Evolutionary conservation across 1,140 invertebrate species (phyloP), one percentile per base, ranked within the genome.

Genomic region (Magallana gigas): DNA sequence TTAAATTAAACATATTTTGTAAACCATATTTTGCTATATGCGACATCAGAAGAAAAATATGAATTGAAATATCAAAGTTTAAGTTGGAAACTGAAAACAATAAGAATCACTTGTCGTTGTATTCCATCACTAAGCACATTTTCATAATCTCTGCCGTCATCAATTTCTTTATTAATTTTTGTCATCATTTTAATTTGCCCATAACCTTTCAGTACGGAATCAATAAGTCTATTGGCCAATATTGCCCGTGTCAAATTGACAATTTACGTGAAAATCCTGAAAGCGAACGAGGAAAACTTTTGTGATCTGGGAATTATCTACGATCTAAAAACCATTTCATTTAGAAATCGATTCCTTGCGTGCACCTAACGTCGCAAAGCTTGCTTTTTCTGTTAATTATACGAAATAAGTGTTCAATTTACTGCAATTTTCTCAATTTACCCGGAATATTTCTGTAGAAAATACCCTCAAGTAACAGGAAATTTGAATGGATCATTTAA

Each of bases 391-490:
- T 29, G 36, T 76, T 76, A 76, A 76, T 23, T 18, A 76, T 9
- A 29, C 36, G 18, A 29, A 76, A 76, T 76, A 29, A 36, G 36
- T 29, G 68, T 76, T 76, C 9, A 76, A 6, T 6, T 62, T 62
- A 76, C 68, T 12, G 68, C 23, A 76, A 76, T 76, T 76, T 76
- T n/a, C 60, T n/a, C n/a, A 62, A 16, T 12, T 62, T 76, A 48
- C 5, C 68, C 36, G 68, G 23, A 76, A 76, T 76, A 1, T 76
- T 76, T 18, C 23, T 76, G 23, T 76, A 12, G 68, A 76, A 48
- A 76, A 76, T 76, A 76, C 18, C 68, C 23, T 29, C 68, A 76
- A 76, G 23, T 9, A 76, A 36, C 68, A 18, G 68, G 68, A 76
- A 76, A 76, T 76, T 76, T 36, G 68, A 29, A 23, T 11, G 68